Evolutionary conservation across 2,888 invertebrate genomes (phyloP), one percentile per base, ranked within the genome.

Genomic region (Norana najaformis): DNA sequence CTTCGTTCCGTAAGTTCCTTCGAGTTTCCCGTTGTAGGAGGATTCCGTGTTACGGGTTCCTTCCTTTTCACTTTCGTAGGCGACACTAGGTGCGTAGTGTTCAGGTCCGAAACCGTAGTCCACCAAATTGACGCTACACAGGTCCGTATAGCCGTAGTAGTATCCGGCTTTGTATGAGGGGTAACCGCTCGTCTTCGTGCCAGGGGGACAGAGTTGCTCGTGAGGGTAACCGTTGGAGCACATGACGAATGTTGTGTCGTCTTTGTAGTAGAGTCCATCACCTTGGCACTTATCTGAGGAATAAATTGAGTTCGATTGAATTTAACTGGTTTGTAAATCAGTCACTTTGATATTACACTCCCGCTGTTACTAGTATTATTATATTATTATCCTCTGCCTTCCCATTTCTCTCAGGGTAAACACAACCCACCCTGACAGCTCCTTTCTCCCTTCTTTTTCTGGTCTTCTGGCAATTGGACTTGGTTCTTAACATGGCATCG

Each of bases 81-180:
- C 69, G 69, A 69, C n/a, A n/a, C 35, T 85, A 16, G 89, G 89
- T n/a, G 89, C 89, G 85, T 89, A 89, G 39, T 89, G 83, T 37
- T 89, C 91, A 4, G 90, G 89, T 38, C 90, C 90, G 88, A 89
- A 88, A 11, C 91, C 91, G 89, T 85, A 83, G 47, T 90, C 91
- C 3, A 91, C 90, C 53, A 91, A 83, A 90, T 91, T 91, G 89
- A 91, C 90, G 88, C 88, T 88, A 41, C 91, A 91, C 91, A 91
- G 91, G 91, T 90, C 90, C 36, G 88, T 53, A 53, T 90, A 83
- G 36, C 89, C 90, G 91, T 91, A 91, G 53, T 89, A 88, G 38
- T 90, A 89, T 35, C 91, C 91, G 39, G 53, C 89, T 14, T 88
- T 39, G 91, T 91, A 91, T 89, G 39, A 39, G 88, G 38, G 85